Base-by-base conservation (phyloP, 2,113 vertebrate genomes). In the Tragelaphus imberbis region DNA sequence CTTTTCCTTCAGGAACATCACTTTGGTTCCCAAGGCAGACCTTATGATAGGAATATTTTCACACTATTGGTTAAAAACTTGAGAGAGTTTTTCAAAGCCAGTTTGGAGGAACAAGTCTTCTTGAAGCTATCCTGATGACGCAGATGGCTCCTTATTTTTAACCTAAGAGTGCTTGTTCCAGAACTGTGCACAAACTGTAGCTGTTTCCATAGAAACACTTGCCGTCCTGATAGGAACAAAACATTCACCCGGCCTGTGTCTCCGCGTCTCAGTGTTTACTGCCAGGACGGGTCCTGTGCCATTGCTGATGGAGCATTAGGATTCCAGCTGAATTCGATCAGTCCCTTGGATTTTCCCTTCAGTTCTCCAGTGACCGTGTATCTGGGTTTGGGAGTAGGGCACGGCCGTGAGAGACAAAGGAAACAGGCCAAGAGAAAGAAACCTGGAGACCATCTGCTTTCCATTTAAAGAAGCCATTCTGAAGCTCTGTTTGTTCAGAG, bases 181-280 rank as follows among this genome's bases (percentile, higher is more conserved):
- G 95, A 94, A 96, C 82, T 96, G 61, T 95, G 96, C 91, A 90
- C 92, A 96, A 81, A 96, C 95, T 97, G 84, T 91, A 95, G 97
- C 96, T 53, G 59, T 98, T 97, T 21, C 97, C 94, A 97, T 97
- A 61, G 98, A 97, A 97, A 97, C 93, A 21, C 44, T 84, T 28
- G 28, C 30, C 2, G 59, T 71, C 56, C 80, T 88, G 86, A 84
- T 91, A 77, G 91, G 95, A 98, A 95, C 93, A 98, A 97, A 97
- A 96, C 97, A 93, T 94, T 86, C 13, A 33, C 84, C 53, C 33
- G 3, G 91, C 93, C 95, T 88, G 81, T 90, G 97, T 84, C 80
- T 87, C 58, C n/a, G 27, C 15, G 71, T 65, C 96, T 97, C 56
- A 17, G 47, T 51, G 36, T 71, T n/a, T 68, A 63, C 68, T 97